Evolutionary conservation across 30 jellyfish, hydroid and myxozoan species (phyloP).

Genomic region (Cassiopea andromeda): DNA sequence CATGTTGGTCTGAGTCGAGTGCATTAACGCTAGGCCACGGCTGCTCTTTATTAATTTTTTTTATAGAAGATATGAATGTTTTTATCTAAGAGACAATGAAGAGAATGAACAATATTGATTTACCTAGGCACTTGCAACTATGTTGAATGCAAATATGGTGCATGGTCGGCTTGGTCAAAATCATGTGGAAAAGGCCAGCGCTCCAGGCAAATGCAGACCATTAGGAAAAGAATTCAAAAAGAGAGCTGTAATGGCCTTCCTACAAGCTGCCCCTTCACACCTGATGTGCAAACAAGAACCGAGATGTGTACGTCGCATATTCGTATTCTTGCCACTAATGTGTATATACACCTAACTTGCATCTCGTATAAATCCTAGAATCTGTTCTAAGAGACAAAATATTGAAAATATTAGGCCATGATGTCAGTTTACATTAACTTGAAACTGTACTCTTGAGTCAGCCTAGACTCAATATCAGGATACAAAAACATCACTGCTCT

Average conservation of each 20-base stretch:
- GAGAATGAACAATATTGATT: neutral
- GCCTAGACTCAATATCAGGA: no score
- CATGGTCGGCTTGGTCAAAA: constrained; percentile 69
- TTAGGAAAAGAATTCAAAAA: constrained; percentile 13
- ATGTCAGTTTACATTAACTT: no score
- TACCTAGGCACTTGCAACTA: constrained; percentile 54
- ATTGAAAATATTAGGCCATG: no score
- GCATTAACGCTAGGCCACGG: no score
- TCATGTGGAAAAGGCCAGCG: constrained; percentile 56
- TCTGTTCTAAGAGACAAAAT: no score
- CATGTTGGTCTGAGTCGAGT: no score
- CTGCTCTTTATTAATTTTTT: no score
- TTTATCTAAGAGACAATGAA: no score
- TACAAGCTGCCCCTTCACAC: constrained; percentile 38
- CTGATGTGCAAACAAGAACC: constrained; percentile 38
- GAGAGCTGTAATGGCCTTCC: constrained; percentile 48
- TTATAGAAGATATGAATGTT: no score
- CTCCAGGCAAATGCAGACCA: constrained; percentile 31
- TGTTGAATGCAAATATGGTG: constrained; percentile 56
- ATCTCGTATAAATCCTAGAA: no score
- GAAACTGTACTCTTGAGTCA: no score
- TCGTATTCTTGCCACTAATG: neutral
- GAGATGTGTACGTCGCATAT: constrained; percentile 14
- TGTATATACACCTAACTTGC: neutral
- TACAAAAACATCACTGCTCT: no score